phyloP scores from a whole-genome alignment of 1,140 invertebrate genomes.

The Scaptodrosophila lebanonensis region DNA sequence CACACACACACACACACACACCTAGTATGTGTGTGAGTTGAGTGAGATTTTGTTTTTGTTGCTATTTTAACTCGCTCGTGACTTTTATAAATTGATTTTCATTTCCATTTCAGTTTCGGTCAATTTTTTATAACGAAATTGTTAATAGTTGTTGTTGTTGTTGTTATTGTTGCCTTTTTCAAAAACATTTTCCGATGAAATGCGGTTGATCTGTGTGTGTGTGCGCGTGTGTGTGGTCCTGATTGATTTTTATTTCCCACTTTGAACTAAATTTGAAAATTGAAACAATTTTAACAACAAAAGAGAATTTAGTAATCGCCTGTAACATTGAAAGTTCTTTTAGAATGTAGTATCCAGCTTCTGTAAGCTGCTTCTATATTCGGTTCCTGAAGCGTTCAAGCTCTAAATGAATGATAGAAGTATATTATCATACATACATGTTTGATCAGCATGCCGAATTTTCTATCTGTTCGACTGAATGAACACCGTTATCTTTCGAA shows the following conservation, averaged over 20 bases:
- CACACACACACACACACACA: slow-evolving; percentile 22
- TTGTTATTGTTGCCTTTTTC: slow-evolving; percentile 39
- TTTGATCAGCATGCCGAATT: too few relatives aligned
- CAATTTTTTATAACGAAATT: slow-evolving; percentile 32
- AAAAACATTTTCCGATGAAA: slow-evolving; percentile 71
- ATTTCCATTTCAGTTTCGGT: slow-evolving; percentile 59
- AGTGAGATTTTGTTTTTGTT: slow-evolving; percentile 26
- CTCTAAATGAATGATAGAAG: too few relatives aligned
- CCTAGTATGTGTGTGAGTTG: slow-evolving; percentile 6
- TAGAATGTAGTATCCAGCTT: too few relatives aligned
- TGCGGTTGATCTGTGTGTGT: slow-evolving; percentile 31
- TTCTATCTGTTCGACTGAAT: too few relatives aligned
- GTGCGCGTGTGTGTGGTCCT: slow-evolving; percentile 31
- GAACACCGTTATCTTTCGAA: too few relatives aligned
- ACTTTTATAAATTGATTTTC: slow-evolving; percentile 69
- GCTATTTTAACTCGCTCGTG: slow-evolving; percentile 40
- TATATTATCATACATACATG: too few relatives aligned
- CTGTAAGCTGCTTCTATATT: too few relatives aligned
- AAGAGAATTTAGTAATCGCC: too few relatives aligned
- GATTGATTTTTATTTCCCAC: slow-evolving; percentile 39
- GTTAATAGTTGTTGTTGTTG: slow-evolving; percentile 4
- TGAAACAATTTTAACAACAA: too few relatives aligned
- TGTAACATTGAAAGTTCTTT: too few relatives aligned
- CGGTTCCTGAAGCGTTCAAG: too few relatives aligned
- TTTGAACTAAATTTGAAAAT: too few relatives aligned